Evolutionary conservation across 2,113 vertebrate genomes (phyloP).

Genomic region (Leptobrachium ailaonicum): DNA sequence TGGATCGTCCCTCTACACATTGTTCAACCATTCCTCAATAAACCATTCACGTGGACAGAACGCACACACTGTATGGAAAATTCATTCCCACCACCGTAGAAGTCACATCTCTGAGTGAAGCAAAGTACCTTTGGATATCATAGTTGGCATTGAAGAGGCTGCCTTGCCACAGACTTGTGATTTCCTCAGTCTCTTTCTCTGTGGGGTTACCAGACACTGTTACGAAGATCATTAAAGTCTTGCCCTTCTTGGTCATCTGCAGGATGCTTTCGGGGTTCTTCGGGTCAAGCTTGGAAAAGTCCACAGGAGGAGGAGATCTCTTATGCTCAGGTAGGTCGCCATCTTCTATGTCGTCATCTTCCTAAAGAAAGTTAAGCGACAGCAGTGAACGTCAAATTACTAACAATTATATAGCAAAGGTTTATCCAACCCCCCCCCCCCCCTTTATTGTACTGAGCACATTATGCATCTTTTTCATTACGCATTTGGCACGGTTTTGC

Average conservation of each 20-base stretch:
- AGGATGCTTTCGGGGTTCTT: slow-evolving; percentile 90
- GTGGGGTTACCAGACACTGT: slow-evolving; percentile 86
- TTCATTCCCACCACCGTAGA: too few species aligned
- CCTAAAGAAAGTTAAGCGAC: slow-evolving; percentile 60
- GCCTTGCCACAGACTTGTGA: slow-evolving; percentile 94
- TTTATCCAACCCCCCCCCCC: too few species aligned
- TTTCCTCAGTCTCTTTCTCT: slow-evolving; percentile 91
- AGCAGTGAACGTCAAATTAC: background rate
- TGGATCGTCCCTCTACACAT: too few species aligned
- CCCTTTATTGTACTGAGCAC: too few species aligned
- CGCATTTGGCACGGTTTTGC: too few species aligned
- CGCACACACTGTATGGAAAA: too few species aligned
- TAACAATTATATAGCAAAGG: too few species aligned
- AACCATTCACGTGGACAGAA: too few species aligned
- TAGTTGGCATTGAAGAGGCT: slow-evolving; percentile 97
- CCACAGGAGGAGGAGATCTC: slow-evolving; percentile 82
- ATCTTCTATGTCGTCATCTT: slow-evolving; percentile 96
- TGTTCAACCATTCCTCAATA: too few species aligned
- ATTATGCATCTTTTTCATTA: too few species aligned
- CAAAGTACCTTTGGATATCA: slow-evolving; percentile 82
- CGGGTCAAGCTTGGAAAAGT: slow-evolving; percentile 88
- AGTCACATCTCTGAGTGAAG: too few species aligned
- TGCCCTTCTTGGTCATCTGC: slow-evolving; percentile 91
- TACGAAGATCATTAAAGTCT: slow-evolving; percentile 95
- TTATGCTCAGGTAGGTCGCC: slow-evolving; percentile 93